Base-by-base conservation (phyloP, 2,888 invertebrate genomes). In the Bugulina stolonifera region DNA sequence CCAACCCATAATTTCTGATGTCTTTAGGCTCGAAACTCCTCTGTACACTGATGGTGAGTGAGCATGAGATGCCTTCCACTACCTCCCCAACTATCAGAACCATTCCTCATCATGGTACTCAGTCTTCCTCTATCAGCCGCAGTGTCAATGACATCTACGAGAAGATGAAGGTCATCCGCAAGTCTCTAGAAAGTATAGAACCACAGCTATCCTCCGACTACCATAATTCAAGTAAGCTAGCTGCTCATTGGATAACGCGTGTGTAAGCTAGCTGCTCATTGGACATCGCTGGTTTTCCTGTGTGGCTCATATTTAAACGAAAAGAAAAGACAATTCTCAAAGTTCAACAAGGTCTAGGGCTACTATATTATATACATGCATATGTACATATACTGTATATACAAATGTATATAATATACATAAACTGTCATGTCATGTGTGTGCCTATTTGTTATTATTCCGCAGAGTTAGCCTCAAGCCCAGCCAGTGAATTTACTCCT, bases 91-190 rank as follows among this genome's bases (percentile, higher is more conserved):
- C n/a, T n/a, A 18, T 43, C 43, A 27, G 32, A 64, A 27, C 25
- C 32, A 27, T 25, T 32, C 64, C 64, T 14, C 29, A 32, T 10
- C 43, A 18, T 43, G 18, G 43, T 18, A 64, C 5, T 27, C 27
- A 14, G 34, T 32, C 29, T 25, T 29, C 3, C 10, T 34, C 64
- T 14, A 22, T 32, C 34, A 64, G 10, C 10, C 32, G 25, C 27
- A 64, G 64, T 27, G 64, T 64, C 34, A 64, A 64, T 34, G 64
- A 64, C 32, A 64, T 64, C 34, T 64, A 64, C 32, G 64, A 64
- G 14, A 64, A 64, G 64, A 64, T 64, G 64, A 64, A 64, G 64
- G 64, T 64, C 64, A 64, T 64, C 5, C 64, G 64, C 3, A 64
- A 32, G 64, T 64, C 64, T 29, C 27, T 64, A 64, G 64, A 64